Base-by-base conservation (phyloP, 1,140 invertebrate genomes). In the Andricus grossulariae region DNA sequence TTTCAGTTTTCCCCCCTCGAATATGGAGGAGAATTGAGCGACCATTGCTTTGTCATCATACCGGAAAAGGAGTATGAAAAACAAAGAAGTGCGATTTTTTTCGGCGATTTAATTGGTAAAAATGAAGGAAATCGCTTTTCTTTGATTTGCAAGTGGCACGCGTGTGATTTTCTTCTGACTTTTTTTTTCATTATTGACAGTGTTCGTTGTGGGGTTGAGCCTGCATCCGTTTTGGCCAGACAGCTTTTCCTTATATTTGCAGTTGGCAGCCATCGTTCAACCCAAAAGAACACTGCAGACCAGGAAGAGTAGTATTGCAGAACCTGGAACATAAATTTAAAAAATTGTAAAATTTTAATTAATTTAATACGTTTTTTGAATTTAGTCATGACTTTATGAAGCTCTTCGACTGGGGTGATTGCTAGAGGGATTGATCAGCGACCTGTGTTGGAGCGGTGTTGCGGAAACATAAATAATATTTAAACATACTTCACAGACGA, bases 321-420 rank as follows among this genome's bases (percentile, higher is more conserved):
- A 79, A 82, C 79, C 83, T 84, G 71, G 13, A 84, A 84, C 80
- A 84, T 51, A 79, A 81, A 82, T 18, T 39, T 54, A 25, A 71
- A n/a, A 55, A 55, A 55, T 55, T 19, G 0, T 55, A 0, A 55
- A 55, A 5, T 55, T 19, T 19, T n/a, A 19, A 54, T 10, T 54
- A 10, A 10, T 54, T 18, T 2, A 10, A 18, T 54, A 1, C 11
- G n/a, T 18, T 55, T 18, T 3, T 0, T 3, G 4, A 32, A 32
- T 32, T 32, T 32, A 32, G 5, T 32, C 3, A 5, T 32, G 3
- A 32, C 25, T 32, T 32, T 32, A 5, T 32, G 5, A 5, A 32
- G 25, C 25, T 32, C 2, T 32, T 32, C 5, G 2, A 0, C 25
- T 32, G 2, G 25, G 25, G 25, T 32, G 25, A 32, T 32, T 32